A percentile compares a stretch with the other conserved stretches of the same genome.
Conservation (phyloP, 1,140 invertebrate genomes). For the Drosophila leontia region DNA sequence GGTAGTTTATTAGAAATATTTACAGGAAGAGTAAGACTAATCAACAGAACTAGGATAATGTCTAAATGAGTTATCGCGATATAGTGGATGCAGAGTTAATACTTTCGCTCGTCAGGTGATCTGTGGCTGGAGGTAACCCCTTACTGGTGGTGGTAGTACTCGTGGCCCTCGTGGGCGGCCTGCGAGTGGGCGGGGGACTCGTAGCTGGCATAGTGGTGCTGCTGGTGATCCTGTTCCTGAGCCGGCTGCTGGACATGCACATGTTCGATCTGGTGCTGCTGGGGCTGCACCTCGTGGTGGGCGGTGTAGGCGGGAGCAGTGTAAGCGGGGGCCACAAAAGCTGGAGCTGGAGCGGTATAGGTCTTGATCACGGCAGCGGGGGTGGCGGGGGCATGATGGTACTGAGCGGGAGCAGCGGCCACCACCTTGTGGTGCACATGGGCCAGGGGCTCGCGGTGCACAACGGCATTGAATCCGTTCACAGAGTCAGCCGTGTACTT, state of each 20-base stretch:
- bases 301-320: constrained; percentile 41
- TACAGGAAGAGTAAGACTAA: constrained; percentile 66
- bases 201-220: constrained; percentile 70
- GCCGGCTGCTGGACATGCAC: constrained; percentile 34
- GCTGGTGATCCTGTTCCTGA: constrained; percentile 51
- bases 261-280: constrained; percentile 44
- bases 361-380: constrained; percentile 53
- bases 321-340: constrained; percentile 55
- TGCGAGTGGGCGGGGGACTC: constrained; percentile 66
- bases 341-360: constrained; percentile 55
- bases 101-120: constrained; percentile 51
- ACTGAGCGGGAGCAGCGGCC: constrained; percentile 59
- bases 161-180: constrained; percentile 60
- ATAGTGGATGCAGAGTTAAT: constrained; percentile 57
- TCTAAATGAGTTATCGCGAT: constrained; percentile 39
- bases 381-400: constrained; percentile 60
- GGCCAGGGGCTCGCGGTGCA: constrained; percentile 84
- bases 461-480: constrained; percentile 85
- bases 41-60: constrained; percentile 42
- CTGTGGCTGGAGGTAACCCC: background rate
- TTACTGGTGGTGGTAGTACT: constrained; percentile 76
- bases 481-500: constrained; percentile 85
- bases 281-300: constrained; percentile 51
- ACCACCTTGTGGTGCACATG: constrained; percentile 67
- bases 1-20: constrained; percentile 57